Percentiles rank a stretch among this genome's conserved stretches.
Conservation (phyloP, 2,888 invertebrate genomes). For the Acleris literana region DNA sequence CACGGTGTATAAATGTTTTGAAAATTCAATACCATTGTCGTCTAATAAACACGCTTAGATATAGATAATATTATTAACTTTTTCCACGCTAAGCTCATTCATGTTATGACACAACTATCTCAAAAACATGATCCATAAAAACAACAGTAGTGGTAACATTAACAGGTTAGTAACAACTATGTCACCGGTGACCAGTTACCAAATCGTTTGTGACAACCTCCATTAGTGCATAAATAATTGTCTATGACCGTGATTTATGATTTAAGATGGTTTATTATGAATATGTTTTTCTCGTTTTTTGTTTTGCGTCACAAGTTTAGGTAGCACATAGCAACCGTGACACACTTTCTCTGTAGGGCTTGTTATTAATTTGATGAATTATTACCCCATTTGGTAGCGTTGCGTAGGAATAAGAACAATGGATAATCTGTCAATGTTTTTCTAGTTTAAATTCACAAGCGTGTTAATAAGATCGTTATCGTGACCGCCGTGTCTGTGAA, state of each 20-base stretch:
- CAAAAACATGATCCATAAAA: too few species aligned
- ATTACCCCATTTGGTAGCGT: constrained; percentile 4
- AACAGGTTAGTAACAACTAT: constrained; percentile 1
- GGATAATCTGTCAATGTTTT: constrained; percentile 23
- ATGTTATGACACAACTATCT: too few species aligned
- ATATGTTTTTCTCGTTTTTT: constrained; percentile 12
- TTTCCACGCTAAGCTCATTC: too few species aligned
- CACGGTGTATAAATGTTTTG: too few species aligned
- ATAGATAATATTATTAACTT: too few species aligned
- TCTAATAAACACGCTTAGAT: too few species aligned
- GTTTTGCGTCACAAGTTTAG: constrained; percentile 10
- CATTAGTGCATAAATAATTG: constrained; percentile 17
- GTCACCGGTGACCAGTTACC: too few species aligned
- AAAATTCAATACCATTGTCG: too few species aligned
- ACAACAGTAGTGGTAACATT: background rate
- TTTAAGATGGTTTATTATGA: background rate
- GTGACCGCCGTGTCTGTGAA: too few species aligned
- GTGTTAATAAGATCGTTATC: constrained; percentile 21
- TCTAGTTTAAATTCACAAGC: background rate
- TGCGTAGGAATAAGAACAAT: constrained; percentile 27
- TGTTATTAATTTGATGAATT: constrained; percentile 27
- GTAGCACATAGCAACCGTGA: constrained; percentile 25
- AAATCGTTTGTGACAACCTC: background rate
- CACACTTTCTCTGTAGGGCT: constrained; percentile 34
- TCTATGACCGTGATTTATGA: constrained; percentile 14